phyloP scores from a whole-genome alignment of 2,113 vertebrate genomes.

The Nesogale talazaci region DNA sequence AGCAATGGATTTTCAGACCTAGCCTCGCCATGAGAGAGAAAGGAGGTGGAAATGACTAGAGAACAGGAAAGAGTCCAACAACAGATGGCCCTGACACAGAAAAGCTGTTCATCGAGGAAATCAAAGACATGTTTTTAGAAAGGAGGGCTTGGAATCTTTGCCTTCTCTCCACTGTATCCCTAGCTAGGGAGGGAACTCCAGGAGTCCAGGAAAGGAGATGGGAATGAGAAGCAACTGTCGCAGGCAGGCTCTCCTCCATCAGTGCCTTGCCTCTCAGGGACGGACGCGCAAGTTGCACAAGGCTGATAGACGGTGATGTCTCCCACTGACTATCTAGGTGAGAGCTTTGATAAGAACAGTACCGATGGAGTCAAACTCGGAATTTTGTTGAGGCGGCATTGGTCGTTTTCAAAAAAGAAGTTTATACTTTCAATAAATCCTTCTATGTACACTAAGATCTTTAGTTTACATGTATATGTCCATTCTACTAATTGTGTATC shows the following conservation, averaged over 20 bases:
- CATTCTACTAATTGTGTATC: constrained; percentile 46
- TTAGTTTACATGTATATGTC: constrained; percentile 35
- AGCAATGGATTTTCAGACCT: background rate
- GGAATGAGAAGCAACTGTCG: background rate
- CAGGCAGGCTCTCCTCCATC: background rate
- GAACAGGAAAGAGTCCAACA: background rate
- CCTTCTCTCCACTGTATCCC: background rate
- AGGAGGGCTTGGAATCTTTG: constrained; percentile 1
- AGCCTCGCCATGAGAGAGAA: background rate
- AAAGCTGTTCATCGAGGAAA: background rate
- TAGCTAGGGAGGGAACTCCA: background rate
- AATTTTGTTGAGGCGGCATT: background rate
- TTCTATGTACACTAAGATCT: constrained; percentile 20
- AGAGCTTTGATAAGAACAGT: constrained; percentile 4
- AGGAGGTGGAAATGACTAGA: background rate
- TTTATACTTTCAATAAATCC: constrained; percentile 1
- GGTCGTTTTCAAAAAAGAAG: no score
- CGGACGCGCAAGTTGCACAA: background rate
- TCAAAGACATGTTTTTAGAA: constrained; percentile 33
- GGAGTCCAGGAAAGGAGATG: background rate
- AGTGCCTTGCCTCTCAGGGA: background rate
- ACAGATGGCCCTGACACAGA: background rate
- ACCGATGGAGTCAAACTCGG: constrained; percentile 22
- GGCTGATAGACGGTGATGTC: background rate
- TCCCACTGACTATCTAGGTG: background rate